Percentiles rank a stretch among this genome's conserved stretches.
Conservation (phyloP, 2,797 vertebrate species). For the Coracias cyanogaster region DNA sequence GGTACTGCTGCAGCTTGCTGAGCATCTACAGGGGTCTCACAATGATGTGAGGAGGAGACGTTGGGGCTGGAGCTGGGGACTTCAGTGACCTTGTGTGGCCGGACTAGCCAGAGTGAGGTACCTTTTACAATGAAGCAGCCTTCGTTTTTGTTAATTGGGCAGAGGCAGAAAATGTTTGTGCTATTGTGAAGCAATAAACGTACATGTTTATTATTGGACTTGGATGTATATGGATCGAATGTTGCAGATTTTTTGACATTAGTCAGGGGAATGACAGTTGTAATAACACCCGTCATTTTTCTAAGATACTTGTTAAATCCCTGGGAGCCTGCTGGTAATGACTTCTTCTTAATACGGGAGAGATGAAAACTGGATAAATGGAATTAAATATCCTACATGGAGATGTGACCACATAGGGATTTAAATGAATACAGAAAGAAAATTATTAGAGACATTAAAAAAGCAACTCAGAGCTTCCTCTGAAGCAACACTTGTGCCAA, state of each 20-base stretch:
- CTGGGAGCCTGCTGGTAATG: neutral
- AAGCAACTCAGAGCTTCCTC: neutral
- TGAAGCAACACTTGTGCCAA: neutral
- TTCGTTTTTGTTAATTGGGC: neutral
- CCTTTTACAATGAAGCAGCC: neutral
- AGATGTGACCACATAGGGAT: neutral
- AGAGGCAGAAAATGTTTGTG: neutral
- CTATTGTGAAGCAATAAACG: neutral
- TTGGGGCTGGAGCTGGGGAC: neutral
- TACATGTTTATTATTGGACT: neutral
- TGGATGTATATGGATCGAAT: accelerated
- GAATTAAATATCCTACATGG: neutral
- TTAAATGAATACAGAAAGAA: neutral
- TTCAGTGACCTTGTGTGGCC: too few relatives aligned
- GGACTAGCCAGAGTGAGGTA: accelerated
- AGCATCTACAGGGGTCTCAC: neutral
- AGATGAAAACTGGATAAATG: neutral
- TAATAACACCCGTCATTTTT: neutral
- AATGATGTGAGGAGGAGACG: neutral
- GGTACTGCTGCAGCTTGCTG: neutral
- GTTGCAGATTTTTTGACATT: neutral
- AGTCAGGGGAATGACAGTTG: neutral
- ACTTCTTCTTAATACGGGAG: neutral
- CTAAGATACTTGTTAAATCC: neutral
- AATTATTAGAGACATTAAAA: neutral